phyloP scores from a whole-genome alignment of 2,888 invertebrate species.

The Diabrotica balteata region DNA sequence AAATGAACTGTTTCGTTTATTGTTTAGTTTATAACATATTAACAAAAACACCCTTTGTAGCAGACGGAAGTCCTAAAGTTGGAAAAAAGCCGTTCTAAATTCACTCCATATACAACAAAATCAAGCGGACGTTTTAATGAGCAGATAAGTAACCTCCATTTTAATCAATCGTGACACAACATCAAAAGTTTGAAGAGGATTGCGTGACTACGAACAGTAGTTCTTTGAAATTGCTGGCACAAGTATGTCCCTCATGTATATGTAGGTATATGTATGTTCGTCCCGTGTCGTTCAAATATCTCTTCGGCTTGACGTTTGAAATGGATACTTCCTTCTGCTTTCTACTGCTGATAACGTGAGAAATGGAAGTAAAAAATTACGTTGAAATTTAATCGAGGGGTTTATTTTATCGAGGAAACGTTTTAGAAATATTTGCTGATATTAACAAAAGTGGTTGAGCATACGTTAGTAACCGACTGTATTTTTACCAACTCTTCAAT shows the following conservation, averaged over 20 bases:
- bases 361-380: neutral
- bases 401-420: too few species aligned
- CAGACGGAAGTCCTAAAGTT: too few species aligned
- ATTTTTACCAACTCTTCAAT: too few species aligned
- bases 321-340: conserved; percentile 14
- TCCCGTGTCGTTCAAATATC: conserved; percentile 21
- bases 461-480: too few species aligned
- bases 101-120: too few species aligned
- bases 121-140: conserved; percentile 1
- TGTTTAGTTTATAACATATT: too few species aligned
- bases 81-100: too few species aligned
- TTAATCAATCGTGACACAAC: conserved; percentile 29
- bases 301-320: conserved; percentile 18
- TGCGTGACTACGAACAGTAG: conserved; percentile 34
- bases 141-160: conserved; percentile 21
- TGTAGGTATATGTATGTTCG: conserved; percentile 7
- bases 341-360: conserved; percentile 9
- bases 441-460: too few species aligned
- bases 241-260: conserved; percentile 23
- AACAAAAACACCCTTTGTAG: too few species aligned
- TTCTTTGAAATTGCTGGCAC: conserved; percentile 30
- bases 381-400: too few species aligned
- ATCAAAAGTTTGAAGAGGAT: conserved; percentile 37
- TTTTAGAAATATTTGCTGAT: too few species aligned
- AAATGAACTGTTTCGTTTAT: too few species aligned